Evolutionary conservation across 2,113 vertebrate species (phyloP), one percentile per base, ranked within the genome.

Genomic region (Pomatorhinus ruficollis): DNA sequence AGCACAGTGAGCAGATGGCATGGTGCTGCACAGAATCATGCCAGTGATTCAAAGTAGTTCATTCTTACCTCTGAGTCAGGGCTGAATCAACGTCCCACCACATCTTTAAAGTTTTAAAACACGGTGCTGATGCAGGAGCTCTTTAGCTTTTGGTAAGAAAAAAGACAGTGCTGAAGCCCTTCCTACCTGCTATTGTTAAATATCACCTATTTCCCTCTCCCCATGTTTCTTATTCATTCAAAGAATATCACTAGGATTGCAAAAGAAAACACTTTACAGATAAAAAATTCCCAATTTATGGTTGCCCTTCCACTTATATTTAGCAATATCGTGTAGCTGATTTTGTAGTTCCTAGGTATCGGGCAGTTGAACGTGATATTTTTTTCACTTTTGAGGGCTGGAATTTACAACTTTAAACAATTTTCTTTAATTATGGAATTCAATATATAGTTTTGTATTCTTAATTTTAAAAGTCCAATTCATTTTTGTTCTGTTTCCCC

Each of bases 51-150:
- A 96, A 23, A 5, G 30, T 0, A 2, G 30, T 74, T 94, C 47
- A 11, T 72, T 86, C 85, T 44, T 83, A 33, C 30, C 31, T 80
- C 79, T 96, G 95, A 96, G 82, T 97, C 93, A 96, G 79, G 75
- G 49, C 44, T 93, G 93, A 70, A 88, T 83, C 93, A 54, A 92
- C 52, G 66, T 52, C 68, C 75, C 44, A 10, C 56, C 11, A 35
- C 13, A n/a, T 27, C 56, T 39, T 45, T 39, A 57, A 30, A 47
- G 17, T 44, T 94, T 88, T 52, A 60, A 80, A 88, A n/a, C 28
- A 12, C 17, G 44, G 25, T 77, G 33, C 15, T 92, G 33, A 59
- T 75, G 44, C 20, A 17, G 79, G 25, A 75, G 37, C 37, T 86
- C 33, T 65, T 81, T 20, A 57, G 50, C 25, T 85, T 87, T 72